Evolutionary conservation across 1,140 invertebrate genomes (phyloP).

Genomic region (Pogonomyrmex barbatus): DNA sequence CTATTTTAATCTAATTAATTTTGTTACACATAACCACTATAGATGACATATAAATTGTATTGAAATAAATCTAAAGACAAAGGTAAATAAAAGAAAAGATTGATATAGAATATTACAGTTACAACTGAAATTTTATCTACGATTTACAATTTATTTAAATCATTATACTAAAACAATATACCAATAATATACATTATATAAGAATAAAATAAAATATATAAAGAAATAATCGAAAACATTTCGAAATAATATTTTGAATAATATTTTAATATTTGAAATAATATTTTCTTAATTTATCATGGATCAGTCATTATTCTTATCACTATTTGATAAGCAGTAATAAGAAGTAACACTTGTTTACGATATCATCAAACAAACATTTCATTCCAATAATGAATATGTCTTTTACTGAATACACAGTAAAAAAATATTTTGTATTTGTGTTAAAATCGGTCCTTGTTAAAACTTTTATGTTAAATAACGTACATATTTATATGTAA

Average conservation of each 20-base stretch:
- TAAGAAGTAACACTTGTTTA: slow-evolving; percentile 31
- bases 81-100: neutral
- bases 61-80: neutral
- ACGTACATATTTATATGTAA: too few relatives aligned
- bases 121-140: neutral
- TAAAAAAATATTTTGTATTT: too few relatives aligned
- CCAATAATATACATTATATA: neutral
- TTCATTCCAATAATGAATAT: slow-evolving; percentile 33
- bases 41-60: neutral
- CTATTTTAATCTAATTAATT: slow-evolving; percentile 29
- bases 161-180: neutral
- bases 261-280: neutral
- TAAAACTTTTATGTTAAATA: too few relatives aligned
- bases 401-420: neutral
- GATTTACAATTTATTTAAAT: neutral
- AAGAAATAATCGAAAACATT: neutral
- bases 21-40: neutral
- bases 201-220: neutral
- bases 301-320: slow-evolving; percentile 37
- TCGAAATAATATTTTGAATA: neutral
- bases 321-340: slow-evolving; percentile 53
- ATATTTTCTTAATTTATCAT: neutral
- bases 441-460: too few relatives aligned
- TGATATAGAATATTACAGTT: neutral
- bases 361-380: slow-evolving; percentile 11